Evolutionary conservation across 2,888 invertebrate genomes (phyloP), one percentile per base, ranked within the genome.

Genomic region (Platerodrilus igneus): DNA sequence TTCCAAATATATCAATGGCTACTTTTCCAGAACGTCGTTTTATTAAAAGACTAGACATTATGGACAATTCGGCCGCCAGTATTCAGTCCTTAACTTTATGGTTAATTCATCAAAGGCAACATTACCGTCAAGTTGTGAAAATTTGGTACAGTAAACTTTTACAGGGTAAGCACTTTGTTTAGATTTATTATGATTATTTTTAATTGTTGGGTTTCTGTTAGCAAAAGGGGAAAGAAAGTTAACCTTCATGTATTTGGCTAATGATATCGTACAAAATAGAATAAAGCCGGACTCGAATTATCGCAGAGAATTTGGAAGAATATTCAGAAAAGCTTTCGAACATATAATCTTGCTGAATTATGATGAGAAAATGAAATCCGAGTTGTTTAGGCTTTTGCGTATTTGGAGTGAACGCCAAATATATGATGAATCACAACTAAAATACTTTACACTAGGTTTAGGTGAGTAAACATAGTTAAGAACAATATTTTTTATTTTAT

Each of bases 211-310:
- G 21, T 32, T 11, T 35, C 31, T 76, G 75, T 35, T 73, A 93
- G 93, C 83, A 2, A 84, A 89, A 66, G 86, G 88, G 55, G 77
- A 74, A 51, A 83, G 86, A 56, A 93, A 93, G 62, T 72, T 97
- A 37, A 94, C 92, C 9, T 90, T 93, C 58, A 88, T 99, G 83
- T 99, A 99, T 69, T 75, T 99, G 56, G 96, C 97, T 18, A 99
- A 99, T 74, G 99, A 99, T 75, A 95, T 99, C 17, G 94, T 99
- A 57, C 99, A 99, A 66, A 99, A 97, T 61, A 92, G 95, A 63
- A 89, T 91, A 66, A 97, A 95, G 68, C 96, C 96, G 67, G 95
- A 94, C 0, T 93, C 94, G 0, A 95, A 97, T 66, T 97, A 85
- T 69, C 87, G 88, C 0, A 83, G 84, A 62, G 91, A 90, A 62